phyloP scores from a whole-genome alignment of 2,113 vertebrate species.

The Cryptoleucopteryx plumbea region DNA sequence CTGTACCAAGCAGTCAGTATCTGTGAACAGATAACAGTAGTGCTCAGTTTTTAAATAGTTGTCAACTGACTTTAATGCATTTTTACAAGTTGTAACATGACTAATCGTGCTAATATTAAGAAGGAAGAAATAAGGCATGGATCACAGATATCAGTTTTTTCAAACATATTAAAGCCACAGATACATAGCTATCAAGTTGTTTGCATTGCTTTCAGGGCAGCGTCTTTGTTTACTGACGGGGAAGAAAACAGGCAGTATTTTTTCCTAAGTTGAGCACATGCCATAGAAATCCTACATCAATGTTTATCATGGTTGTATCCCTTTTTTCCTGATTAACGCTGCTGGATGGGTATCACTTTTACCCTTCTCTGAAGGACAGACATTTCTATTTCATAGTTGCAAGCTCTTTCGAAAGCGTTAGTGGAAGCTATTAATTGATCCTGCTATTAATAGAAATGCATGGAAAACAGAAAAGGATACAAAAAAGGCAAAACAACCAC shows the following conservation, averaged over 20 bases:
- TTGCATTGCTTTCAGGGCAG: accelerated
- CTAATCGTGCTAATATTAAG: neutral
- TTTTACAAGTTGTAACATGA: neutral
- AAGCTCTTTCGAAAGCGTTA: neutral
- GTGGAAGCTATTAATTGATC: neutral
- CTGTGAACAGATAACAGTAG: neutral
- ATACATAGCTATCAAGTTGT: accelerated
- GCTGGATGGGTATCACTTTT: neutral
- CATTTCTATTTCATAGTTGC: neutral
- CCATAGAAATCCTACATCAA: neutral
- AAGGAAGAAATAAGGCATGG: neutral
- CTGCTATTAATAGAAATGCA: neutral
- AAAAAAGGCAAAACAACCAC: neutral
- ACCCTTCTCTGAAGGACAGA: neutral
- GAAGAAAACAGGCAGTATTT: neutral
- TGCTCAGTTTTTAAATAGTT: neutral
- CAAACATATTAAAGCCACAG: neutral
- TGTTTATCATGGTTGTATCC: neutral
- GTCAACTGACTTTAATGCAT: neutral
- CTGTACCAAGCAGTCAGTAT: neutral
- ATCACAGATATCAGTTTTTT: neutral
- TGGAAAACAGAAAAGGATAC: neutral
- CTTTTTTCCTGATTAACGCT: neutral
- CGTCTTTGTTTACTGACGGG: neutral
- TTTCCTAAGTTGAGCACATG: neutral